These are phyloP conservation scores for Parasteatoda tepidariorum DNA, from an alignment of 1,140 invertebrate species.

Conservation along the genomic window DNA sequence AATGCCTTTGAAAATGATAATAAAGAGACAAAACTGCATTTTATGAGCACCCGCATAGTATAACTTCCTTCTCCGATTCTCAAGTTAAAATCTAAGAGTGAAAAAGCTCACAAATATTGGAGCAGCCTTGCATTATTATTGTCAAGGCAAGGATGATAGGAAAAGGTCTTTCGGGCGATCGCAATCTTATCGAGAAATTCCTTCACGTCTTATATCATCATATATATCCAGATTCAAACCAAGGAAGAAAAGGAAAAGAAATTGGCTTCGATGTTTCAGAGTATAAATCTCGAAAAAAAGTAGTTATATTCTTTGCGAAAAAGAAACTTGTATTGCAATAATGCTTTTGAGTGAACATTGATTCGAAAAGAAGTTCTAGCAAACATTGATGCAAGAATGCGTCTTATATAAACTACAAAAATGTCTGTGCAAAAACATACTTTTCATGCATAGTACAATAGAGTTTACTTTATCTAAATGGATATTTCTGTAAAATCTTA, in stretches of 20 bases:
- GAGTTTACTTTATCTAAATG: no score
- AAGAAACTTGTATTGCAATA: no score
- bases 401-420: no score
- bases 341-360: no score
- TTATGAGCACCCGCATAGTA: slow-evolving; percentile 7
- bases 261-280: not conserved
- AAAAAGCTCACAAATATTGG: not conserved
- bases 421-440: no score
- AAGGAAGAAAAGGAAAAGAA: slow-evolving; percentile 1
- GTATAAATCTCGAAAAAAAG: not conserved
- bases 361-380: no score
- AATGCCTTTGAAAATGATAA: no score
- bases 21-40: no score
- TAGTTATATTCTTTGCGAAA: not conserved
- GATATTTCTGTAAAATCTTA: no score
- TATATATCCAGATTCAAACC: slow-evolving; percentile 30
- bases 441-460: no score
- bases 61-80: not conserved
- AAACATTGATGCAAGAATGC: no score
- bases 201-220: slow-evolving; percentile 49
- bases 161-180: slow-evolving; percentile 41
- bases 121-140: not conserved
- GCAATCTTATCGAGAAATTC: slow-evolving; percentile 20
- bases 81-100: not conserved
- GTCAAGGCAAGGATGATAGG: slow-evolving; percentile 7